A percentile compares a stretch with the other conserved stretches of the same genome.
Evolutionary conservation across 2,888 invertebrate genomes (phyloP).

Genomic region (Mimachlamys varia): DNA sequence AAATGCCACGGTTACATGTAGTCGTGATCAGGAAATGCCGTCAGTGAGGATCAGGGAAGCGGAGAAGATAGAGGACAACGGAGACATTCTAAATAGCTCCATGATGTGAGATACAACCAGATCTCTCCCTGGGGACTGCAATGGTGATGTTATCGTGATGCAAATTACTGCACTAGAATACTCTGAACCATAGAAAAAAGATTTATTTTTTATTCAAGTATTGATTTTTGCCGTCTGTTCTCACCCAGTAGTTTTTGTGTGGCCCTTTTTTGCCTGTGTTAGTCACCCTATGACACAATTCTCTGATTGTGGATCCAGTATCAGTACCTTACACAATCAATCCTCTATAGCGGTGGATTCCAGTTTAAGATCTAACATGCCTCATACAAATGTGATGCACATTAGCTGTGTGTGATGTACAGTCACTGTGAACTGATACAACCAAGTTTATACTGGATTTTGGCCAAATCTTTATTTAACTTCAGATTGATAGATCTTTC

Average conservation of each 20-base stretch:
- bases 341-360: not conserved
- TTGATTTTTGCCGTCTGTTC: not conserved
- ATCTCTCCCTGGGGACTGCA: not conserved
- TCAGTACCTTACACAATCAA: not conserved
- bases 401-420: not conserved
- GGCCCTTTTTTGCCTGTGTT: not conserved
- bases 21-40: not conserved
- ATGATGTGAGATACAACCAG: not conserved
- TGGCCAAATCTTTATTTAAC: constrained; percentile 2
- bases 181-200: not conserved
- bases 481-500: not conserved
- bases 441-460: not conserved
- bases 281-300: not conserved
- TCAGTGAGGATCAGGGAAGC: not conserved
- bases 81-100: constrained; percentile 14
- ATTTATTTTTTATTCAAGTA: not conserved
- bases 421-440: not conserved
- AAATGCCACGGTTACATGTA: not conserved
- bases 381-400: not conserved
- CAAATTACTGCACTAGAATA: not conserved
- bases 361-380: not conserved
- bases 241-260: not conserved
- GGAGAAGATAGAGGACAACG: not conserved
- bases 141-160: not conserved
- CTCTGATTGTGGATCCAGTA: not conserved